A percentile compares a stretch with the other conserved stretches of the same genome.
These are phyloP conservation scores for Lepus americanus DNA, from an alignment of 2,113 vertebrate species.

Conservation along the genomic window DNA sequence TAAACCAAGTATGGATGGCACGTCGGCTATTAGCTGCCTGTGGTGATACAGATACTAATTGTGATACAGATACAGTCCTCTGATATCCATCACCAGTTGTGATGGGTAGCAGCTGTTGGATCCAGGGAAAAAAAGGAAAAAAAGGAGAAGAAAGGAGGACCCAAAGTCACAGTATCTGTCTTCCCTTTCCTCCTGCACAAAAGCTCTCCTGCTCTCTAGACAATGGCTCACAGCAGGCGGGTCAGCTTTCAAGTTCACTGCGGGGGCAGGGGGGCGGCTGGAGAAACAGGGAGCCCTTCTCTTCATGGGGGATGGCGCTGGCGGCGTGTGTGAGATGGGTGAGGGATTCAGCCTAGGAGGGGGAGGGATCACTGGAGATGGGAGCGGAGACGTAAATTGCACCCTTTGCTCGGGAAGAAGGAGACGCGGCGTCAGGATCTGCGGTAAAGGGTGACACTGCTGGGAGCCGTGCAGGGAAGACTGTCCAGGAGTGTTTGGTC, in stretches of 20 bases:
- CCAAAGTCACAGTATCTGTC: slow-evolving; percentile 87
- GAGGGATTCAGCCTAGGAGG: slow-evolving; percentile 81
- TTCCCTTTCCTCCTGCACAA: slow-evolving; percentile 85
- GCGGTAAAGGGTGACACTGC: background rate
- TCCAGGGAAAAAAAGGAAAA: slow-evolving; percentile 36
- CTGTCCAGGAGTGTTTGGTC: background rate
- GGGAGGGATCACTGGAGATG: slow-evolving; percentile 45
- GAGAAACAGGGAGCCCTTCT: slow-evolving; percentile 69
- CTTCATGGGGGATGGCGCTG: slow-evolving; percentile 70
- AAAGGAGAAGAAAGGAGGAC: slow-evolving; percentile 71
- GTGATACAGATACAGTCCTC: slow-evolving; percentile 86
- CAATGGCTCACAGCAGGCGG: slow-evolving; percentile 87
- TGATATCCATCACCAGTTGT: slow-evolving; percentile 87
- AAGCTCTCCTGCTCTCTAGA: slow-evolving; percentile 87
- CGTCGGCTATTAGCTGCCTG: slow-evolving; percentile 88
- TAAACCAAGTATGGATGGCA: slow-evolving; percentile 86
- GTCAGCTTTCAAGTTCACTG: slow-evolving; percentile 86
- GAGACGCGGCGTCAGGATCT: background rate
- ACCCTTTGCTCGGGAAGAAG: background rate
- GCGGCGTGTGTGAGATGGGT: slow-evolving; percentile 82
- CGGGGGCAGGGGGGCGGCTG: slow-evolving; percentile 65
- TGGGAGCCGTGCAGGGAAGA: background rate
- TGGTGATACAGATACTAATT: slow-evolving; percentile 83
- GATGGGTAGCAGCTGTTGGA: slow-evolving; percentile 89
- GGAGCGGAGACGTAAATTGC: slow-evolving; percentile 53